These are phyloP conservation scores for Psittacula echo DNA, from an alignment of 2,797 vertebrate genomes.

Conservation along the genomic window DNA sequence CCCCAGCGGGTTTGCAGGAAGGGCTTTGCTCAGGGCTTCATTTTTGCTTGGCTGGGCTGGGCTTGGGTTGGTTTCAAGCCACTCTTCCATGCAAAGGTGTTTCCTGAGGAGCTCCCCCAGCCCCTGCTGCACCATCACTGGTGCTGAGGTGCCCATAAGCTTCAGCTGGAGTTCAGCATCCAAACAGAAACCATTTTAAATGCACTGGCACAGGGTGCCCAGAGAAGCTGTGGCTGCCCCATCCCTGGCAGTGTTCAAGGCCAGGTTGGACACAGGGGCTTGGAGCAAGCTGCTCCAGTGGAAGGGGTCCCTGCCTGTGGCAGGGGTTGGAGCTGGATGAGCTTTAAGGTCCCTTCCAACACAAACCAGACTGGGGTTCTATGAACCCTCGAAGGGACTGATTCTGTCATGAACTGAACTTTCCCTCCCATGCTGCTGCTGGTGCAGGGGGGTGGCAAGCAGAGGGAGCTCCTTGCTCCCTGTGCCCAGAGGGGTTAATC, in stretches of 20 bases:
- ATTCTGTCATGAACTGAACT: background rate
- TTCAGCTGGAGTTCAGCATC: constrained; percentile 9
- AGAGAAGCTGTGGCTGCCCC: too few species aligned
- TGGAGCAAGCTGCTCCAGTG: too few species aligned
- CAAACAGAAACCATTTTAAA: background rate
- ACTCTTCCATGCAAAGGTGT: background rate
- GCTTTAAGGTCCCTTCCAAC: background rate
- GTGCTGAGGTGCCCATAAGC: background rate
- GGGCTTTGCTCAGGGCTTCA: background rate
- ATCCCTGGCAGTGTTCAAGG: too few species aligned
- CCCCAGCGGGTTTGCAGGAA: background rate
- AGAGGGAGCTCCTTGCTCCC: background rate
- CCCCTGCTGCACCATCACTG: background rate
- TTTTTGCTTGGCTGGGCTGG: background rate
- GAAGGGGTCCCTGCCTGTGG: too few species aligned
- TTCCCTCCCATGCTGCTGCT: background rate
- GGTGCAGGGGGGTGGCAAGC: background rate
- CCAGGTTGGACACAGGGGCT: too few species aligned
- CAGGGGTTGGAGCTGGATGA: too few species aligned
- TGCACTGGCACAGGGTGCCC: too few species aligned
- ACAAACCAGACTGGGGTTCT: rapidly evolving
- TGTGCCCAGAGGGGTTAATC: background rate
- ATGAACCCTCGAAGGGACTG: background rate
- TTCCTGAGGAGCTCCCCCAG: background rate
- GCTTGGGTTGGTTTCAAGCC: background rate